Percentiles rank a stretch among this genome's conserved stretches.
phyloP scores from a whole-genome alignment of 2,113 vertebrate species.

The Aptenodytes forsteri region DNA sequence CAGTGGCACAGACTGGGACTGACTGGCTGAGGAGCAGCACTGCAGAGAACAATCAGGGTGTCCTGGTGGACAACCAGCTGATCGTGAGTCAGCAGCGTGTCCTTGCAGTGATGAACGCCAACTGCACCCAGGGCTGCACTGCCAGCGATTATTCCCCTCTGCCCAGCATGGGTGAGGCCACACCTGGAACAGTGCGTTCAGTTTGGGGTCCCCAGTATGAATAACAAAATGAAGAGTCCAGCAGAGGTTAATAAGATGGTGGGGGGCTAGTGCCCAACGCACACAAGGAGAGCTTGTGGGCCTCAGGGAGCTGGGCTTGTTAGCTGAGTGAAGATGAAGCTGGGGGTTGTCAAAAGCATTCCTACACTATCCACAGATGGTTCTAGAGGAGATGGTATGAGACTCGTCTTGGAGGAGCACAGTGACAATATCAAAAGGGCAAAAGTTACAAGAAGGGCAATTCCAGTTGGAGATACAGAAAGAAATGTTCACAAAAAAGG shows the following conservation, averaged over 20 bases:
- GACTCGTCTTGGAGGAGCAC: neutral
- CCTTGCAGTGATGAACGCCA: neutral
- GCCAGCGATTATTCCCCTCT: neutral
- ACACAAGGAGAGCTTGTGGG: neutral
- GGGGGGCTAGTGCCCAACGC: neutral
- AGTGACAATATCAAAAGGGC: neutral
- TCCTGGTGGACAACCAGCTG: neutral
- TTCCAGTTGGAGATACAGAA: neutral
- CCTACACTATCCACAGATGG: neutral
- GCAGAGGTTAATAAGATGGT: neutral
- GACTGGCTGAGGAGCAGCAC: neutral
- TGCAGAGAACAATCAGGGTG: neutral
- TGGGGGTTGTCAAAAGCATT: neutral
- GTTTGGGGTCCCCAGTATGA: neutral
- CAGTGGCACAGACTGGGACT: neutral
- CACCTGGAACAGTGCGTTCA: neutral
- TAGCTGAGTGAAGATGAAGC: neutral
- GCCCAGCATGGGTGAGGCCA: neutral
- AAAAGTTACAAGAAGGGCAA: neutral
- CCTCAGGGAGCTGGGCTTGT: neutral
- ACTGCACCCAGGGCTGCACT: neutral
- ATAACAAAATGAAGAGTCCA: neutral
- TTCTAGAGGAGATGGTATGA: neutral
- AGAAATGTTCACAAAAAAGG: neutral
- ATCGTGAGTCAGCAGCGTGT: neutral